These are phyloP conservation scores for Rhabdophis nuchalis DNA, from an alignment of 2,797 vertebrate genomes.

Conservation along the genomic window DNA sequence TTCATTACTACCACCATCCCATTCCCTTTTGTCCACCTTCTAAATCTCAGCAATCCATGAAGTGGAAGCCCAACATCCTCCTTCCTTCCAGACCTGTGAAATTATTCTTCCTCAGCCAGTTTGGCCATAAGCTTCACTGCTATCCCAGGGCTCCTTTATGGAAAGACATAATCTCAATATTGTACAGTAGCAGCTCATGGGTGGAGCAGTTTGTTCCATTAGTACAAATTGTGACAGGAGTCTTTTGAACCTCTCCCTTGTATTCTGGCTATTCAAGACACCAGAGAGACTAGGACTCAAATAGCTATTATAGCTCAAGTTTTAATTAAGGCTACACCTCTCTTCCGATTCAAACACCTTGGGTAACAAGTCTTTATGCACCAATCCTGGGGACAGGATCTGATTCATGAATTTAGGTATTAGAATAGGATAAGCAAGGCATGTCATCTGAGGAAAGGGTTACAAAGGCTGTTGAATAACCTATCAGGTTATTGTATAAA, in stretches of 20 bases:
- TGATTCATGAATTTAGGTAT: not conserved
- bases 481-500: not conserved
- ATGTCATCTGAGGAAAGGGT: not conserved
- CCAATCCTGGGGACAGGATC: not conserved
- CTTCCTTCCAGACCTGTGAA: not conserved
- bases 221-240: not conserved
- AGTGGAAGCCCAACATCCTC: not conserved
- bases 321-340: slow-evolving; percentile 11
- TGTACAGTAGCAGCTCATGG: not conserved
- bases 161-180: not conserved
- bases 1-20: not conserved
- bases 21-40: not conserved
- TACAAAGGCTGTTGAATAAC: not conserved
- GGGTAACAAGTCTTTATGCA: not conserved
- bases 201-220: not conserved
- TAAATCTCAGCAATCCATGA: not conserved
- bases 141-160: not conserved
- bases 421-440: not conserved
- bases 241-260: not conserved
- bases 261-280: slow-evolving; percentile 6
- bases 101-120: not conserved
- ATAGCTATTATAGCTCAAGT: not conserved
- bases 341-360: not conserved
- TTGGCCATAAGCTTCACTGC: not conserved
- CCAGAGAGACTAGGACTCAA: not conserved